These are phyloP conservation scores for Eurosta solidaginis DNA, from an alignment of 1,140 invertebrate genomes.

Conservation along the genomic window DNA sequence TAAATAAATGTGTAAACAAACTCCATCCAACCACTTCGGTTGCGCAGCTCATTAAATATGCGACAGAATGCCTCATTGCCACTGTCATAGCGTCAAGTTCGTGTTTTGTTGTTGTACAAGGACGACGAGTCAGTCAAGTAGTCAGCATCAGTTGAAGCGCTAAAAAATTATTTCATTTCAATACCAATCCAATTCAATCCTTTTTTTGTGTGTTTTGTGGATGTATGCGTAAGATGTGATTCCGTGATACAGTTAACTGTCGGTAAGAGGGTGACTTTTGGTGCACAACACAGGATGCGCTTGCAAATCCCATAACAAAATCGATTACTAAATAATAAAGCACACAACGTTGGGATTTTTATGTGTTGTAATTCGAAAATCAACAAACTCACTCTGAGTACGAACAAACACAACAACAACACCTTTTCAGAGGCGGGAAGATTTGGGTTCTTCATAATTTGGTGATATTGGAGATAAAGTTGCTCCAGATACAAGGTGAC, in stretches of 20 bases:
- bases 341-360: slow-evolving; percentile 29
- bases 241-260: neutral
- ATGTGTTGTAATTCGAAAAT: slow-evolving; percentile 24
- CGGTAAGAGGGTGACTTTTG: neutral
- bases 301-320: slow-evolving; percentile 14
- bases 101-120: no score
- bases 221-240: slow-evolving; percentile 8
- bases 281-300: neutral
- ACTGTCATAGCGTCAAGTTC: slow-evolving; percentile 44
- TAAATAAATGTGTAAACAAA: slow-evolving; percentile 34
- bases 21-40: neutral
- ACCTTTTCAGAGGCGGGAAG: no score
- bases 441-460: no score
- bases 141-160: slow-evolving; percentile 5
- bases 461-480: no score
- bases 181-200: slow-evolving; percentile 25
- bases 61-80: slow-evolving; percentile 51
- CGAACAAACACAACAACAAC: no score
- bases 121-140: slow-evolving; percentile 44
- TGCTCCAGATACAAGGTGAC: no score
- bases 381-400: slow-evolving; percentile 26
- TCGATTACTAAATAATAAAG: slow-evolving; percentile 32
- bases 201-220: neutral
- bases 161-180: slow-evolving; percentile 31
- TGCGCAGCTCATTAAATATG: slow-evolving; percentile 52